Conservation (phyloP, 1,140 invertebrate species). For the Heliconius hermathena region DNA sequence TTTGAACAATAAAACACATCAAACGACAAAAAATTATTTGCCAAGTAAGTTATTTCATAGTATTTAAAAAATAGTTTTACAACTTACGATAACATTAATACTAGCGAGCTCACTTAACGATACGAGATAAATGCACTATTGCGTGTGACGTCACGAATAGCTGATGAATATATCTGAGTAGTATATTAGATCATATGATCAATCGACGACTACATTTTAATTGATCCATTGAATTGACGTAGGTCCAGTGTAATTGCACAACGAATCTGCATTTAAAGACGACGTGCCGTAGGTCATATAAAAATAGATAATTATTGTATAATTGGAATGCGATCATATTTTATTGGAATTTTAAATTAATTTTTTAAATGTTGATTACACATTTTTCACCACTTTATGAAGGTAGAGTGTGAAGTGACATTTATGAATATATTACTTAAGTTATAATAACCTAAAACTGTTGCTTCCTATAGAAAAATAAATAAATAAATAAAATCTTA, state of each 20-base stretch:
- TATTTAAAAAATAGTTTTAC: neutral
- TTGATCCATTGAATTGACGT: neutral
- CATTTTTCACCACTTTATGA: too few species aligned
- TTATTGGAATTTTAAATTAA: too few species aligned
- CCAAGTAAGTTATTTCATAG: neutral
- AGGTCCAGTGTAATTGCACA: neutral
- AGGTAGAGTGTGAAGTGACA: too few species aligned
- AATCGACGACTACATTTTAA: neutral
- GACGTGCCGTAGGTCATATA: neutral
- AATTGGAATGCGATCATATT: too few species aligned
- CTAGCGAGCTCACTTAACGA: neutral
- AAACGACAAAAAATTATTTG: neutral
- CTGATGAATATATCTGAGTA: neutral
- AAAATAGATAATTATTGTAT: neutral
- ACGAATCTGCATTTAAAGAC: neutral
- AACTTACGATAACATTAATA: neutral
- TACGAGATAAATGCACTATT: conserved; percentile 5
- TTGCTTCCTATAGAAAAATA: neutral
- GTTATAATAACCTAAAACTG: neutral
- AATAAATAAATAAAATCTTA: too few species aligned
- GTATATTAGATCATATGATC: conserved; percentile 10
- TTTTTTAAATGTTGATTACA: too few species aligned
- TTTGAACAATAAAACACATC: too few species aligned
- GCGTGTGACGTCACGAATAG: neutral
- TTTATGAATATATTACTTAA: neutral